Evolutionary conservation across 2,797 vertebrate genomes (phyloP).

Genomic region (Mus spretus): DNA sequence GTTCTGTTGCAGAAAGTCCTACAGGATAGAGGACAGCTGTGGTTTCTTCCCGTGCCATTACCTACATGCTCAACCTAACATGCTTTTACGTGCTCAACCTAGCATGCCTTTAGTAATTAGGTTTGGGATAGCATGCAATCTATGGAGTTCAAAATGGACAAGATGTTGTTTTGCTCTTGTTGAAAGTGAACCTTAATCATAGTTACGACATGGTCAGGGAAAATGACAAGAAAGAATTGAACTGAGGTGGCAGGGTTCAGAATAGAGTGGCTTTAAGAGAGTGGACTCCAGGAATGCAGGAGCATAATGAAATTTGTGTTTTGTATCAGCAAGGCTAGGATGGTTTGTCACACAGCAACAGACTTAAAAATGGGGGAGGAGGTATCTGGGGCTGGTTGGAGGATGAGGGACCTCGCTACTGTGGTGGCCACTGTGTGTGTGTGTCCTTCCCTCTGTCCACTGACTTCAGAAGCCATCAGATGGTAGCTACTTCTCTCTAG

Average conservation of each 20-base stretch:
- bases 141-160: neutral
- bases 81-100: neutral
- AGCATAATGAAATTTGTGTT: neutral
- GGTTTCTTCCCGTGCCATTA: no score
- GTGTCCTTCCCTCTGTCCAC: neutral
- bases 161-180: constrained; percentile 5
- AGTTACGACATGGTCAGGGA: neutral
- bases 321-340: neutral
- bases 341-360: neutral
- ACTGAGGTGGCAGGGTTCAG: neutral
- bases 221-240: neutral
- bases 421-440: neutral
- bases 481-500: neutral
- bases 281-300: neutral
- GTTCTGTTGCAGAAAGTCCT: neutral
- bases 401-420: neutral
- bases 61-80: no score
- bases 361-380: neutral
- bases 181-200: neutral
- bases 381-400: neutral
- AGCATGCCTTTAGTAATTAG: neutral
- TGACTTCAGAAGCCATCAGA: neutral
- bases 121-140: neutral
- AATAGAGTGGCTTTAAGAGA: neutral
- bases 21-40: neutral